A percentile compares a stretch with the other conserved stretches of the same genome.
Evolutionary conservation across 37 sponge, comb jelly and placozoan genomes (phyloP).

Genomic region (Diacarnus erythraeanus): DNA sequence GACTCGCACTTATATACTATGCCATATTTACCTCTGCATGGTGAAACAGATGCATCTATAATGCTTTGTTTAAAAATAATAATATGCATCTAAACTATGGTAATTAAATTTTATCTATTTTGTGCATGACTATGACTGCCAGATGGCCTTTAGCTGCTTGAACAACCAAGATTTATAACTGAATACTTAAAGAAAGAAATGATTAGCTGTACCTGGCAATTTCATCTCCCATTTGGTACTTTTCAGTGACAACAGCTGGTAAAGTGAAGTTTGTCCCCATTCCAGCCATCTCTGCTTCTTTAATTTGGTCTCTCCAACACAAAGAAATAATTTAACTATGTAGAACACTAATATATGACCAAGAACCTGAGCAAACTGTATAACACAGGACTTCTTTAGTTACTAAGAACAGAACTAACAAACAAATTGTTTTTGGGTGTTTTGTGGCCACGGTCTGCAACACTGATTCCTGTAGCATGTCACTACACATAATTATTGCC

Average conservation of each 20-base stretch:
- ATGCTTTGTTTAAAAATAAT: too few species aligned
- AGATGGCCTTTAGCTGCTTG: too few species aligned
- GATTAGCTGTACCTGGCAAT: background rate
- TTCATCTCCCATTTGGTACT: background rate
- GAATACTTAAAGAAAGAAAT: background rate
- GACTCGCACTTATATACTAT: slow-evolving; percentile 50
- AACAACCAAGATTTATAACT: too few species aligned
- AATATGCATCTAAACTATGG: too few species aligned
- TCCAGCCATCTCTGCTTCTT: background rate
- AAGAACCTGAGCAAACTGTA: background rate
- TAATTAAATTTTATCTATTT: too few species aligned
- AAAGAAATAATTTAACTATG: background rate
- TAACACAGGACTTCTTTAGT: too few species aligned
- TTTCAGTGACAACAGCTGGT: background rate
- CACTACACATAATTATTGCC: background rate
- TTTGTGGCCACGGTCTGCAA: background rate
- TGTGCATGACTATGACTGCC: too few species aligned
- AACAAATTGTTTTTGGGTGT: background rate
- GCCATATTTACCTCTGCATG: slow-evolving; percentile 73
- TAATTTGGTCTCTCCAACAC: background rate
- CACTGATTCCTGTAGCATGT: background rate
- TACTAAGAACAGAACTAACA: too few species aligned
- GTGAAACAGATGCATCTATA: background rate
- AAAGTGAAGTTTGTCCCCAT: background rate
- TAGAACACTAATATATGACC: too few species aligned